A percentile compares a stretch with the other conserved stretches of the same genome.
Evolutionary conservation across 2,113 vertebrate species (phyloP).

Genomic region (Fukomys damarensis): DNA sequence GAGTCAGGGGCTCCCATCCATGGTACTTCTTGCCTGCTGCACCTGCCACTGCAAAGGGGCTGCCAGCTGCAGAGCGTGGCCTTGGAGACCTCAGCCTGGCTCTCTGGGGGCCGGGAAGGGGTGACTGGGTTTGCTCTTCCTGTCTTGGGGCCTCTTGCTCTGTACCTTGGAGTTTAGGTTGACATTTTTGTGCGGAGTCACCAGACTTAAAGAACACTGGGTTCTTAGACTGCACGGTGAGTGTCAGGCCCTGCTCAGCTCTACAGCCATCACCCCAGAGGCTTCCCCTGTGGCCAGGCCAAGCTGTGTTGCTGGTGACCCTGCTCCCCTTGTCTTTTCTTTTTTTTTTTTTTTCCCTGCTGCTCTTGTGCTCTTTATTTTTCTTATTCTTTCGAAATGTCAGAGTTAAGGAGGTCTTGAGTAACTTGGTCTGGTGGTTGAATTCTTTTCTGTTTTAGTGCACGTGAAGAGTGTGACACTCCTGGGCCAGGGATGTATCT

Average conservation of each 20-base stretch:
- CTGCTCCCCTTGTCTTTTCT: background rate
- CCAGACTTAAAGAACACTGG: background rate
- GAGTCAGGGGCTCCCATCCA: background rate
- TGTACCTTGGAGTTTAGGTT: background rate
- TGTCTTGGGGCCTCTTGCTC: background rate
- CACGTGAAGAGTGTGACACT: background rate
- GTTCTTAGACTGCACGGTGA: background rate
- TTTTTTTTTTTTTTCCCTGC: too few species aligned
- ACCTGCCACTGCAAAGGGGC: background rate
- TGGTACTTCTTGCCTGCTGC: background rate
- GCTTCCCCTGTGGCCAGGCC: background rate
- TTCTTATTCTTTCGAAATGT: background rate
- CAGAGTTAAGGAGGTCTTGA: background rate
- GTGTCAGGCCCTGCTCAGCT: background rate
- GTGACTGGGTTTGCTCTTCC: background rate
- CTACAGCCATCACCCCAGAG: background rate
- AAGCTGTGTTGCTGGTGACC: background rate
- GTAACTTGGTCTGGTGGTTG: background rate
- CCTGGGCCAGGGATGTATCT: too few species aligned
- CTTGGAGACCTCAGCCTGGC: background rate
- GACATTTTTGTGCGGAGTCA: background rate
- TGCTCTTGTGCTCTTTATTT: too few species aligned
- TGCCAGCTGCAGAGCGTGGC: background rate
- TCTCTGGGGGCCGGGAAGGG: background rate
- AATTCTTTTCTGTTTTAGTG: background rate